A percentile compares a stretch with the other conserved stretches of the same genome.
Evolutionary conservation across 2,113 vertebrate genomes (phyloP).

Genomic region (Rhombomys opimus): DNA sequence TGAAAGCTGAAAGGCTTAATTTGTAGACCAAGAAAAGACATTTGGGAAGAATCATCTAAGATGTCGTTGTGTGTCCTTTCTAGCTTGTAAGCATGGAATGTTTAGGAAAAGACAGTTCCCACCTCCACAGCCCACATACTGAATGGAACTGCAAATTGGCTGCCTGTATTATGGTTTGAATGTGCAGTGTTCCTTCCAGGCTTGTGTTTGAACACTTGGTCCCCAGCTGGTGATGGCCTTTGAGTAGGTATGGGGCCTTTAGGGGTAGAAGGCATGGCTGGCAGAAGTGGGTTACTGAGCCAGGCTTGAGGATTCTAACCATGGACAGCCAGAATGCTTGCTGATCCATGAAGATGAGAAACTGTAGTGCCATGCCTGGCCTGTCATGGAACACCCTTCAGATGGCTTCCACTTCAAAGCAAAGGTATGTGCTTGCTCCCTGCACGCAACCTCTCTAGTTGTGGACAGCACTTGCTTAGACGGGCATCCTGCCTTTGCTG

Average conservation of each 20-base stretch:
- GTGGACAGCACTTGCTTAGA: accelerated
- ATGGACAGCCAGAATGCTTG: neutral
- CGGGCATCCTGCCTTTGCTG: neutral
- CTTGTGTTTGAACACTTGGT: too few relatives aligned
- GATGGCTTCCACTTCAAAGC: too few relatives aligned
- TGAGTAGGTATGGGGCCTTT: neutral
- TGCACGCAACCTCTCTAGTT: too few relatives aligned
- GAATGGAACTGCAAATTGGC: accelerated
- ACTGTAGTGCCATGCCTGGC: neutral
- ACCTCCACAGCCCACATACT: too few relatives aligned
- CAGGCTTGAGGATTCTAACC: neutral
- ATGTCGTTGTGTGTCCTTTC: neutral
- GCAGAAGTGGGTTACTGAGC: neutral
- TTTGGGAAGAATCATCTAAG: neutral
- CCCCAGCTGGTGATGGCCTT: too few relatives aligned
- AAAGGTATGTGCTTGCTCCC: too few relatives aligned
- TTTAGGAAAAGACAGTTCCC: too few relatives aligned
- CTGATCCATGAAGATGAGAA: neutral
- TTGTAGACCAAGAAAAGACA: neutral
- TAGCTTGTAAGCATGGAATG: neutral
- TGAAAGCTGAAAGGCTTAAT: neutral
- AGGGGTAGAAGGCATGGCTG: neutral
- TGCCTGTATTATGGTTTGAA: neutral
- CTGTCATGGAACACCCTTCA: neutral
- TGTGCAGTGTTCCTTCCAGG: neutral